Conservation (phyloP, 53 echinoderm and acorn worm genomes). For the Paracentrotus lividus region DNA sequence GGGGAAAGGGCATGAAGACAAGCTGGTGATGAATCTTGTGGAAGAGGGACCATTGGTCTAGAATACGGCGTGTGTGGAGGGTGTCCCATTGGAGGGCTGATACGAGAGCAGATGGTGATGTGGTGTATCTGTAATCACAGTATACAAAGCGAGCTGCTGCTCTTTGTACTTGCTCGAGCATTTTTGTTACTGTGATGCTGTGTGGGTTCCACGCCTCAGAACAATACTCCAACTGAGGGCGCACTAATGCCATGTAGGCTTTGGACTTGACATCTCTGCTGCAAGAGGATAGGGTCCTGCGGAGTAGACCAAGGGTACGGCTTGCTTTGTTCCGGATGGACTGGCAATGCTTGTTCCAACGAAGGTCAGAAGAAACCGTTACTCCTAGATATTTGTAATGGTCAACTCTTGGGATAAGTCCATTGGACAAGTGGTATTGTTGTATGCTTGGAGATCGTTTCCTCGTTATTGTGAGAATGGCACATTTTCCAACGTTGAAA, state of each 20-base stretch:
- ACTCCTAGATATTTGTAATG: conserved; percentile 62
- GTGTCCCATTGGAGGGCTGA: not conserved
- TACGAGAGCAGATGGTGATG: not conserved
- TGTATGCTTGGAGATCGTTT: not conserved
- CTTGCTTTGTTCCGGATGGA: conserved; percentile 31
- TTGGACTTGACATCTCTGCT: conserved; percentile 40
- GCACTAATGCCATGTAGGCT: conserved; percentile 56
- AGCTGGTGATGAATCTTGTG: not conserved
- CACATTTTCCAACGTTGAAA: conserved; percentile 65
- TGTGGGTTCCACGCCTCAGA: conserved; percentile 61
- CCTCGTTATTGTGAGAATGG: conserved; percentile 48
- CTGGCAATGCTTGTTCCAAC: conserved; percentile 66
- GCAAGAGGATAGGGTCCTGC: conserved; percentile 18
- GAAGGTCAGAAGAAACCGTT: conserved; percentile 51
- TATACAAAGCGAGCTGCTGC: conserved; percentile 44
- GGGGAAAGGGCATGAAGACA: not conserved
- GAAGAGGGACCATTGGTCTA: not conserved
- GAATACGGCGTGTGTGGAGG: not conserved
- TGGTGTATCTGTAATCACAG: conserved; percentile 14
- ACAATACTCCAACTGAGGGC: conserved; percentile 59
- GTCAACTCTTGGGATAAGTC: conserved; percentile 3
- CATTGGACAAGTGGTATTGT: not conserved
- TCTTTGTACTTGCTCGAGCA: conserved; percentile 57
- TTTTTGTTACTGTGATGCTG: conserved; percentile 29
- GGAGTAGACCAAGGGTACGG: conserved; percentile 39